A percentile compares a stretch with the other conserved stretches of the same genome.
These are phyloP conservation scores for Suricata suricatta DNA, from an alignment of 2,113 vertebrate genomes.

Conservation along the genomic window DNA sequence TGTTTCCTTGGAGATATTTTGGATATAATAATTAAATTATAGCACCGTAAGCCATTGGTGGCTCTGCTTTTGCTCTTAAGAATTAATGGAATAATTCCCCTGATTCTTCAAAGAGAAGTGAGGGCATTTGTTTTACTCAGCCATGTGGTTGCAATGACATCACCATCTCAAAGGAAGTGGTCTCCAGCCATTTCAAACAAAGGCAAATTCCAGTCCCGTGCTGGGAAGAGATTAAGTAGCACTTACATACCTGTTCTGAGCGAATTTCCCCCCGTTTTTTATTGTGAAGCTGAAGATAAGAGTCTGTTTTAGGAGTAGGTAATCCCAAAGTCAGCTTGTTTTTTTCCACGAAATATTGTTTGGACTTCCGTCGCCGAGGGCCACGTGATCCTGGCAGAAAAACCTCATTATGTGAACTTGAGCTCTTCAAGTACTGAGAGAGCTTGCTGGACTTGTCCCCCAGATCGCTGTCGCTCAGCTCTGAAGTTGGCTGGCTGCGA, in stretches of 20 bases:
- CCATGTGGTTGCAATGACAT: neutral
- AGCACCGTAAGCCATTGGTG: neutral
- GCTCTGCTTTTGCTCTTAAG: slow-evolving; percentile 8
- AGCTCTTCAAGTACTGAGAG: neutral
- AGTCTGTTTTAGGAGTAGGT: slow-evolving; percentile 76
- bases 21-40: neutral
- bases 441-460: neutral
- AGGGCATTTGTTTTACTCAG: neutral
- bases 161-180: neutral
- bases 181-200: neutral
- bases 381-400: slow-evolving; percentile 27
- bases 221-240: neutral
- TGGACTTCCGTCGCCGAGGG: slow-evolving; percentile 53
- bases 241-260: slow-evolving; percentile 84
- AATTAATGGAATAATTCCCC: neutral
- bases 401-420: slow-evolving; percentile 17
- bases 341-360: slow-evolving; percentile 87
- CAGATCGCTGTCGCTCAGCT: neutral
- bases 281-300: slow-evolving; percentile 88
- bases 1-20: neutral
- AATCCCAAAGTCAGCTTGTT: slow-evolving; percentile 92
- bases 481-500: neutral
- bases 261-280: slow-evolving; percentile 78
- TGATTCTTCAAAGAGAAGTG: neutral
- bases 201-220: neutral